Percentiles rank a stretch among this genome's conserved stretches.
These are phyloP conservation scores for Anguilla obscura DNA, from an alignment of 2,797 vertebrate species.

Conservation along the genomic window DNA sequence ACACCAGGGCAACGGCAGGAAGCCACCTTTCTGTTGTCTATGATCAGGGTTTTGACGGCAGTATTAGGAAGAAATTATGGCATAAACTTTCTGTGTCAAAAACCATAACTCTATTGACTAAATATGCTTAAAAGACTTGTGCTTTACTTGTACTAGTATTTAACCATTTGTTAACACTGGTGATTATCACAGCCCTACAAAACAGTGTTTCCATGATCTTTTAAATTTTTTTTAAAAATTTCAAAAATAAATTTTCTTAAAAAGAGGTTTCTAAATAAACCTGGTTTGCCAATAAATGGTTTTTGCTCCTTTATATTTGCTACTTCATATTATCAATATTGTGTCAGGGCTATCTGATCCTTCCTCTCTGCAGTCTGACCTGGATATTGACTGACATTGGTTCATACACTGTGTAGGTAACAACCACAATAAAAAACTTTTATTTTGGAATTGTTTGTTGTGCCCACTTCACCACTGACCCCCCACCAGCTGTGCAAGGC, in stretches of 20 bases:
- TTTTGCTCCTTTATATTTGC: not conserved
- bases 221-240: not conserved
- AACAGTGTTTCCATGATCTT: not conserved
- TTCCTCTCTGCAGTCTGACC: not conserved
- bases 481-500: not conserved
- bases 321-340: no score
- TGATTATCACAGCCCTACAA: not conserved
- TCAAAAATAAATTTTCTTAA: no score
- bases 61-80: not conserved
- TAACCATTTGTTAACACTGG: not conserved
- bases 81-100: not conserved
- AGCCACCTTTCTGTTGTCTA: not conserved
- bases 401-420: no score
- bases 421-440: no score
- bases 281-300: not conserved
- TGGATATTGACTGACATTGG: not conserved
- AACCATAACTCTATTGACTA: not conserved
- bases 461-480: not conserved
- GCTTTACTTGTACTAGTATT: not conserved
- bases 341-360: not conserved
- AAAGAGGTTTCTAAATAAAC: not conserved
- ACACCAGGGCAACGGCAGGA: not conserved
- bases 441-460: not conserved
- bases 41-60: not conserved
- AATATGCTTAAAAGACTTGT: not conserved